Conservation (phyloP, 2,888 invertebrate genomes). For the Dendrolimus houi region DNA sequence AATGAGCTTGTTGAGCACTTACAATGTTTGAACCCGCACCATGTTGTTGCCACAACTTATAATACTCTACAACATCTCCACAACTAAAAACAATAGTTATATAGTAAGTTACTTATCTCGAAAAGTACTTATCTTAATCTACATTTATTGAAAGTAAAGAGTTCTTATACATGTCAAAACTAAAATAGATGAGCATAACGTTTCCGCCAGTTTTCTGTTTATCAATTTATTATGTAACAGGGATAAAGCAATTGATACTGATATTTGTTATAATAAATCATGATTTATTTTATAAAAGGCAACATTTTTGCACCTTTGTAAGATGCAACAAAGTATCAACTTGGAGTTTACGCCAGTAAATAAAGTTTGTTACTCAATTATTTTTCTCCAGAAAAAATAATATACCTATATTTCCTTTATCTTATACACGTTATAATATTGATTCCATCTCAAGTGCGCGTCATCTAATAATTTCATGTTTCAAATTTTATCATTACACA, state of each 20-base stretch:
- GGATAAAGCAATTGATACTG: too few species aligned
- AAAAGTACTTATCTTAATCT: not conserved
- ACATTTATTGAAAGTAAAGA: not conserved
- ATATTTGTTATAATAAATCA: too few species aligned
- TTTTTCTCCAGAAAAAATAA: too few species aligned
- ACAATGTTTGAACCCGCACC: not conserved
- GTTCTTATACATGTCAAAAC: not conserved
- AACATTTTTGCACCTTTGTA: too few species aligned
- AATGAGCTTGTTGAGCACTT: not conserved
- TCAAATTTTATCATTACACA: too few species aligned
- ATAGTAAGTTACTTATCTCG: not conserved
- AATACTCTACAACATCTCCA: not conserved
- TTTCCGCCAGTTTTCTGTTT: too few species aligned
- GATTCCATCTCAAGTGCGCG: not conserved
- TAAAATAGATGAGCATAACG: not conserved
- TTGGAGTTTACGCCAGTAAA: too few species aligned
- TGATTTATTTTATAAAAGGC: too few species aligned
- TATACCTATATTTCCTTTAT: not conserved
- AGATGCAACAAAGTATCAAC: too few species aligned
- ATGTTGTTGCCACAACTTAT: not conserved
- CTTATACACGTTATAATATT: not conserved
- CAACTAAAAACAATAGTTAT: not conserved
- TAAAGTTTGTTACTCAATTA: too few species aligned
- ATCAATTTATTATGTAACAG: too few species aligned
- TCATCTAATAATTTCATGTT: not conserved